Conservation (phyloP, 2,888 invertebrate genomes). For the Drosophila macrospina region DNA sequence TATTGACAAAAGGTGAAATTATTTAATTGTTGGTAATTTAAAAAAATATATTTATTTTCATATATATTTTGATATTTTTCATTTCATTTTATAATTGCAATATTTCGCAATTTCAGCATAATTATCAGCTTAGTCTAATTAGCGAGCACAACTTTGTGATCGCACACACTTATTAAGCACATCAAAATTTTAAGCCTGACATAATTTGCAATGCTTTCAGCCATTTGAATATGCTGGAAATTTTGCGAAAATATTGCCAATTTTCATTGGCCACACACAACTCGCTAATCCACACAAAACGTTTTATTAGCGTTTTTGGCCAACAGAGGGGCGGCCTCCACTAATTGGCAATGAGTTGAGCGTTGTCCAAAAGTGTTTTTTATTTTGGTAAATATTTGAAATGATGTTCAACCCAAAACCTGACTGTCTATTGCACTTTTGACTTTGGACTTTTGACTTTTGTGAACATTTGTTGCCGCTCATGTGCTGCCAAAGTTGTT, state of each 20-base stretch:
- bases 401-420: slow-evolving; percentile 20
- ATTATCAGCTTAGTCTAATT: slow-evolving; percentile 56
- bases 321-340: slow-evolving; percentile 15
- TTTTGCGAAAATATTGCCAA: slow-evolving; percentile 19
- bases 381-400: slow-evolving; percentile 24
- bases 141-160: slow-evolving; percentile 25
- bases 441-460: slow-evolving; percentile 39
- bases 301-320: slow-evolving; percentile 33
- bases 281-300: slow-evolving; percentile 52
- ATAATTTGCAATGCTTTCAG: slow-evolving; percentile 33
- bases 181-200: slow-evolving; percentile 31
- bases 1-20: background rate
- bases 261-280: slow-evolving; percentile 22
- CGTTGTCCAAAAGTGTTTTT: slow-evolving; percentile 5
- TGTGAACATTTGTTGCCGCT: slow-evolving; percentile 16
- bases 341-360: slow-evolving; percentile 63
- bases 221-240: slow-evolving; percentile 40
- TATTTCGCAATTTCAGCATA: background rate
- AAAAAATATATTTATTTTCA: background rate
- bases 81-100: background rate
- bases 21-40: background rate
- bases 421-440: slow-evolving; percentile 57
- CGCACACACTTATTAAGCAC: slow-evolving; percentile 7
- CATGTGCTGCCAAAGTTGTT: slow-evolving; percentile 46
- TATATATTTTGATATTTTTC: background rate